These are phyloP conservation scores for Lindbergichthys nudifrons DNA, from an alignment of 2,797 vertebrate species.

Conservation along the genomic window DNA sequence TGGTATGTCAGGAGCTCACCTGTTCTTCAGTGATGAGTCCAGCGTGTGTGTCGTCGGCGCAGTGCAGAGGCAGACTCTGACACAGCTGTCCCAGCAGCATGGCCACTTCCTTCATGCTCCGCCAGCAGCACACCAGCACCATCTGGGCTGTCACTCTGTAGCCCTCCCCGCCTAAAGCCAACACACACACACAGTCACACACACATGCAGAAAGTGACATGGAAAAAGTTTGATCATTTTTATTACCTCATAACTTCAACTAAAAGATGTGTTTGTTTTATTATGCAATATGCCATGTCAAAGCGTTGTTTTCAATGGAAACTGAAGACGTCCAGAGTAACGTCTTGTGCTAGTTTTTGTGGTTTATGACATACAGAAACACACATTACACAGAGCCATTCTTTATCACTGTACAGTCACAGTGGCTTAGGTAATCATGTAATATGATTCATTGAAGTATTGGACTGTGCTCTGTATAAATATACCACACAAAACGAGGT, in stretches of 20 bases:
- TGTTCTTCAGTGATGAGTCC: conserved; percentile 90
- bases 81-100: conserved; percentile 93
- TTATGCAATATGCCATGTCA: conserved; percentile 7
- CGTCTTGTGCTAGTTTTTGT: neutral
- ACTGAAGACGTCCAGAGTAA: neutral
- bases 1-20: conserved; percentile 78
- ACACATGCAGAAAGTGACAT: neutral
- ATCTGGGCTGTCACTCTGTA: conserved; percentile 96
- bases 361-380: conserved; percentile 1
- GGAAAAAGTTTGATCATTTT: conserved; percentile 24
- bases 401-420: neutral
- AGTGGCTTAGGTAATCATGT: conserved; percentile 11
- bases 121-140: conserved; percentile 97
- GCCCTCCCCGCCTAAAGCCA: conserved; percentile 69
- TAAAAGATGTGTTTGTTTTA: conserved; percentile 3
- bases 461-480: neutral
- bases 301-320: conserved; percentile 5
- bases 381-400: conserved; percentile 1
- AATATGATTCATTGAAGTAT: neutral
- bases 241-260: neutral
- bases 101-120: conserved; percentile 97
- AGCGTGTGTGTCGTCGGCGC: conserved; percentile 41
- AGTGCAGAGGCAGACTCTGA: conserved; percentile 87
- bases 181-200: conserved; percentile 22
- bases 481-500: conserved; percentile 18